Evolutionary conservation across 2,797 vertebrate genomes (phyloP).

Genomic region (Oreortyx pictus): DNA sequence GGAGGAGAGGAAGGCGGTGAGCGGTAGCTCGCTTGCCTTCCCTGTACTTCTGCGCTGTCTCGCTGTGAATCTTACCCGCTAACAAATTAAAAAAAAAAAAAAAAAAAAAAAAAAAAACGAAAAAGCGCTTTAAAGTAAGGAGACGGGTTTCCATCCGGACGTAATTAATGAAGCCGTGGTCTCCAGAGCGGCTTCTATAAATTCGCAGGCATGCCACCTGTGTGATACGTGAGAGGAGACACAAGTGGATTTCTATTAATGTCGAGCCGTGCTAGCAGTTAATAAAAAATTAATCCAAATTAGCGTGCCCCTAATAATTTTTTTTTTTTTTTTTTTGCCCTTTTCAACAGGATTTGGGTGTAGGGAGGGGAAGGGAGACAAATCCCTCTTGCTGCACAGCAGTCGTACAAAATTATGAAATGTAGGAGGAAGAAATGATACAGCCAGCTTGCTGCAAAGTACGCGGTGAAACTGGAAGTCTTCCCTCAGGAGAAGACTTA

Average conservation of each 20-base stretch:
- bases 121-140: background rate
- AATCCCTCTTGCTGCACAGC: background rate
- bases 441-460: background rate
- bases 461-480: background rate
- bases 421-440: background rate
- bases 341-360: background rate
- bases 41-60: background rate
- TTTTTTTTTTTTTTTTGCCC: too few relatives aligned
- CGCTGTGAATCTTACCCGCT: background rate
- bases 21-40: background rate
- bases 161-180: background rate
- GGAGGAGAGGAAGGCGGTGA: constrained; percentile 17
- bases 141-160: background rate
- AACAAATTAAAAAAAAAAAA: background rate
- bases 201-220: background rate
- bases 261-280: background rate
- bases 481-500: background rate
- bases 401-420: background rate
- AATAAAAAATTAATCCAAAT: constrained; percentile 26
- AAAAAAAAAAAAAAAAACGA: too few relatives aligned
- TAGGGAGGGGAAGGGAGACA: background rate
- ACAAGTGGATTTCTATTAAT: background rate
- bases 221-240: background rate
- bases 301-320: background rate
- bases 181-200: background rate